Base-by-base conservation (phyloP, 2,113 vertebrate genomes). In the Cyanoderma ruficeps region DNA sequence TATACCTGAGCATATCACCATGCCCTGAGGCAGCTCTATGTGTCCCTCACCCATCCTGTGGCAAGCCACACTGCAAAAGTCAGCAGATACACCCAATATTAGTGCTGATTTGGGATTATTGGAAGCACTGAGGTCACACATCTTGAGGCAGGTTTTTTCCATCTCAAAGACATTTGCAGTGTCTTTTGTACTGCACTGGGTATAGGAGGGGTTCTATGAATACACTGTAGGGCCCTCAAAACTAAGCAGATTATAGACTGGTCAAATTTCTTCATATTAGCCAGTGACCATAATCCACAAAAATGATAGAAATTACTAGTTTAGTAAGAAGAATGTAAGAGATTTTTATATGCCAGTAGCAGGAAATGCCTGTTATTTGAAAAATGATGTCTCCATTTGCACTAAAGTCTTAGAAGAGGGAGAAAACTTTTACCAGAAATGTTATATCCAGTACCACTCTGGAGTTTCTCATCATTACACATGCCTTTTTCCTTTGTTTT, bases 71-170 rank as follows among this genome's bases (percentile, higher is more conserved):
- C 22, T 46, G 8, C 7, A 49, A 27, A 83, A 17, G 15, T 60
- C n/a, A 31, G 37, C 31, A 89, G 44, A 63, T 1, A 88, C 7
- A 53, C 14, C 1, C 10, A 18, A 4, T 49, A 12, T 18, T 14
- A 79, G 5, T 4, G 9, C 19, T 71, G 19, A 6, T 0, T 74
- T 5, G 4, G 50, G 37, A 41, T 31, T 72, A n/a, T n/a, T 63
- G 41, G 50, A 39, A 77, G 7, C 7, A 61, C 6, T 31, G 6
- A 6, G 11, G 37, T 37, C 10, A 16, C 20, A 47, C 21, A 41
- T 8, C 20, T 53, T 41, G 15, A 39, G n/a, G 24, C 6, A 27
- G 1, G 0, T 0, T 47, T 75, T 70, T 67, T 35, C 31, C 16
- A 31, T 18, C 4, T 61, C 25, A 79, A 33, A 55, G 15, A 16